These are phyloP conservation scores for Merodon equestris DNA, from an alignment of 2,888 invertebrate species.

Conservation along the genomic window DNA sequence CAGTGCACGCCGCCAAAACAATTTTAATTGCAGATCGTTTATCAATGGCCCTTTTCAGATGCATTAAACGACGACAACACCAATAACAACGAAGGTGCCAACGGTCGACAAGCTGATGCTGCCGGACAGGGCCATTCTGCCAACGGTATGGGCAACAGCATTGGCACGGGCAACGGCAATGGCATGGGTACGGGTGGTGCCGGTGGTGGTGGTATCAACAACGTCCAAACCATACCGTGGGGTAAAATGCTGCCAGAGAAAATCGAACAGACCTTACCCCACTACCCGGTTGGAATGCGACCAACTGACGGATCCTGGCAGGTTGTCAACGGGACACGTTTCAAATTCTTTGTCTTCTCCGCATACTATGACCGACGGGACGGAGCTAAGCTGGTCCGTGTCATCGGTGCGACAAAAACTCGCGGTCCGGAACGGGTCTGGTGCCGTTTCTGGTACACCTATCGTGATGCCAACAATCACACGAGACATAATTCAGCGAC, in stretches of 20 bases:
- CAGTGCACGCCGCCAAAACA: background rate
- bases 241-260: constrained; percentile 77
- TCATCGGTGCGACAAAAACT: constrained; percentile 94
- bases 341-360: constrained; percentile 94
- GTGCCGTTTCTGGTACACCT: constrained; percentile 88
- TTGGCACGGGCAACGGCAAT: constrained; percentile 4
- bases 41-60: constrained; percentile 69
- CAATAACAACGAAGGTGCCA: constrained; percentile 64
- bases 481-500: constrained; percentile 81
- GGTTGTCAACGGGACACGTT: constrained; percentile 81
- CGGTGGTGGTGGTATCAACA: constrained; percentile 69
- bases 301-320: constrained; percentile 90
- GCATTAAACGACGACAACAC: constrained; percentile 69
- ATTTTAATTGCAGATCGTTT: constrained; percentile 68
- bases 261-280: constrained; percentile 80
- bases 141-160: constrained; percentile 20
- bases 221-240: constrained; percentile 77
- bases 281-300: constrained; percentile 83
- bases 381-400: constrained; percentile 83
- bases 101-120: constrained; percentile 63
- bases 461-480: constrained; percentile 68
- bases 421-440: constrained; percentile 89
- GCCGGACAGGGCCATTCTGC: constrained; percentile 42
- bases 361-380: constrained; percentile 91
- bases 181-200: constrained; percentile 10